phyloP scores from a whole-genome alignment of 2,113 vertebrate genomes.

The Motacilla alba region DNA sequence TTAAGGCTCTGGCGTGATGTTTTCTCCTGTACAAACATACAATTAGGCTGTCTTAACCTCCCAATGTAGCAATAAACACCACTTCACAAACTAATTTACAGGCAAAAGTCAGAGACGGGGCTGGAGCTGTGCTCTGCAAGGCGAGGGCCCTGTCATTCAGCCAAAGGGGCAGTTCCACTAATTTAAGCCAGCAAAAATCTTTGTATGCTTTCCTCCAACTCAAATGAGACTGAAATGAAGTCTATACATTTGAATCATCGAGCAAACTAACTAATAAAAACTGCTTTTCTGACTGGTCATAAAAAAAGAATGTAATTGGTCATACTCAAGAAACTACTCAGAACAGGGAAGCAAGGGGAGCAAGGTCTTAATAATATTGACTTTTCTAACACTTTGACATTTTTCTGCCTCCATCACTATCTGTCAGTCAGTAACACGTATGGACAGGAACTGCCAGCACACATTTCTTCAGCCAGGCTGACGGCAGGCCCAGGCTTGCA shows the following conservation, averaged over 20 bases:
- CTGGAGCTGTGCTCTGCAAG: constrained; percentile 59
- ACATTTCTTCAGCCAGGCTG: neutral
- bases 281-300: constrained; percentile 70
- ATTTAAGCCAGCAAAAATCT: constrained; percentile 76
- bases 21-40: constrained; percentile 77
- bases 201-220: constrained; percentile 65
- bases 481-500: neutral
- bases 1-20: constrained; percentile 69
- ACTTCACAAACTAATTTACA: constrained; percentile 80
- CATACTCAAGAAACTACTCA: constrained; percentile 59
- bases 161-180: constrained; percentile 69
- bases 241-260: constrained; percentile 70
- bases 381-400: constrained; percentile 70
- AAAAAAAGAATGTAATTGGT: constrained; percentile 75
- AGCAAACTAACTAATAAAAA: constrained; percentile 75
- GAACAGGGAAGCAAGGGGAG: constrained; percentile 49
- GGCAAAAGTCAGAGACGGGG: constrained; percentile 65
- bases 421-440: constrained; percentile 62
- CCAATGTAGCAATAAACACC: constrained; percentile 79
- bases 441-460: neutral
- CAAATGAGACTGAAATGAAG: constrained; percentile 68
- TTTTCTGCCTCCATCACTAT: constrained; percentile 60
- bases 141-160: constrained; percentile 51
- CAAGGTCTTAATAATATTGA: constrained; percentile 74
- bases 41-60: constrained; percentile 82